phyloP scores from a whole-genome alignment of 35 echinoderm and acorn worm species.

The Heliocidaris tuberculata region DNA sequence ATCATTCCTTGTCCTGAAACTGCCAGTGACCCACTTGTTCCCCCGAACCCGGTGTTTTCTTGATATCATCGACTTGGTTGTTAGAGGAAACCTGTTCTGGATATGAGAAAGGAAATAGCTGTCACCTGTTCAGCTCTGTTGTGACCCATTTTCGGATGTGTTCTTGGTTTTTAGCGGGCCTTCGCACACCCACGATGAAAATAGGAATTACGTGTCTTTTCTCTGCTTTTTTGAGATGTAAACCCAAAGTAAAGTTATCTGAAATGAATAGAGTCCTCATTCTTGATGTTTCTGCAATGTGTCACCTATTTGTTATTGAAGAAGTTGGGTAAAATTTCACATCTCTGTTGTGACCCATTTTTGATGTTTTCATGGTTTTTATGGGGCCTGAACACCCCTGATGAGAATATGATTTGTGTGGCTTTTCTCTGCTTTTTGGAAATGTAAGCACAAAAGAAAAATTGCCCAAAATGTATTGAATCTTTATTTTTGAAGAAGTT shows the following conservation, averaged over 20 bases:
- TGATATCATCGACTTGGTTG: background rate
- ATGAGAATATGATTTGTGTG: background rate
- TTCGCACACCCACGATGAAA: background rate
- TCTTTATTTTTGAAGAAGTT: too few relatives aligned
- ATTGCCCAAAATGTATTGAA: too few relatives aligned
- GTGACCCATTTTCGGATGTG: background rate
- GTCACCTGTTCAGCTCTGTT: background rate
- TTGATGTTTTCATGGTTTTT: background rate
- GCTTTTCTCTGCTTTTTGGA: background rate
- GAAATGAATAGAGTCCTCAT: too few relatives aligned
- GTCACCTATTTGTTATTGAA: too few relatives aligned
- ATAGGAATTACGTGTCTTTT: background rate
- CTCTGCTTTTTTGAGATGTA: background rate
- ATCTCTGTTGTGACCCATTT: background rate
- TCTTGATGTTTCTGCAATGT: too few relatives aligned
- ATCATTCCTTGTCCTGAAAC: background rate
- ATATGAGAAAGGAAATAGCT: conserved; percentile 2
- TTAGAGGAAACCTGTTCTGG: background rate
- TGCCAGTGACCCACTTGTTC: background rate
- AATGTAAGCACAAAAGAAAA: too few relatives aligned
- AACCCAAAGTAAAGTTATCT: too few relatives aligned
- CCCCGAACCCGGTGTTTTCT: background rate
- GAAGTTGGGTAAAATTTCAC: too few relatives aligned
- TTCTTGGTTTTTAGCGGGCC: background rate
- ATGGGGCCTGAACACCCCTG: background rate